These are phyloP conservation scores for Drosophila lacertosa DNA, from an alignment of 1,140 invertebrate genomes.

Conservation along the genomic window DNA sequence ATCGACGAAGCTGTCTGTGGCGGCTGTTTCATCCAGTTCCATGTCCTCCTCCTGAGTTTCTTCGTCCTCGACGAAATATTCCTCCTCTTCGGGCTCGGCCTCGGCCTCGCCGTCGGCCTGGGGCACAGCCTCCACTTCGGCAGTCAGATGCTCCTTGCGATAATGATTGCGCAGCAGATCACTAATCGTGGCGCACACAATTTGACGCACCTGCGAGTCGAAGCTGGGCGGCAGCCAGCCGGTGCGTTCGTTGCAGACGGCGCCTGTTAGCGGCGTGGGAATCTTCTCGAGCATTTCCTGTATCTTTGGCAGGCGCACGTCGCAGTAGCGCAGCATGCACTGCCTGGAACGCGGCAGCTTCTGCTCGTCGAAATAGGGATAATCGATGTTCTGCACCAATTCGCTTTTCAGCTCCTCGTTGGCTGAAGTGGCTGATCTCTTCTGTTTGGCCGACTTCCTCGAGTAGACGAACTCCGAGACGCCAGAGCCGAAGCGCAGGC, in stretches of 20 bases:
- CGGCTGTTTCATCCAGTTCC: constrained; percentile 54
- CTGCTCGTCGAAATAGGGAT: constrained; percentile 79
- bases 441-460: constrained; percentile 59
- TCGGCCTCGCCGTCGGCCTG: constrained; percentile 50
- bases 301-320: constrained; percentile 93
- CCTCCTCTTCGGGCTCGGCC: constrained; percentile 46
- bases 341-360: constrained; percentile 73
- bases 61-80: constrained; percentile 50
- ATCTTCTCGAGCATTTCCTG: constrained; percentile 90
- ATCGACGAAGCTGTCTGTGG: constrained; percentile 38
- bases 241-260: constrained; percentile 88
- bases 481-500: constrained; percentile 86
- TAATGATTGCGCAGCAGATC: constrained; percentile 85
- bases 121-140: constrained; percentile 66
- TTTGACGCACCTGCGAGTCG: constrained; percentile 88
- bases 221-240: constrained; percentile 91
- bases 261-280: constrained; percentile 87
- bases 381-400: constrained; percentile 71
- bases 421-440: constrained; percentile 13
- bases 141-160: constrained; percentile 71
- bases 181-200: constrained; percentile 87
- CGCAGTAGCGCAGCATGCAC: constrained; percentile 87
- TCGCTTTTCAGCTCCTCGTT: constrained; percentile 48
- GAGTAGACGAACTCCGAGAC: constrained; percentile 77
- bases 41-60: constrained; percentile 65